phyloP scores from a whole-genome alignment of 2,888 invertebrate genomes.

The Linyphia triangularis region DNA sequence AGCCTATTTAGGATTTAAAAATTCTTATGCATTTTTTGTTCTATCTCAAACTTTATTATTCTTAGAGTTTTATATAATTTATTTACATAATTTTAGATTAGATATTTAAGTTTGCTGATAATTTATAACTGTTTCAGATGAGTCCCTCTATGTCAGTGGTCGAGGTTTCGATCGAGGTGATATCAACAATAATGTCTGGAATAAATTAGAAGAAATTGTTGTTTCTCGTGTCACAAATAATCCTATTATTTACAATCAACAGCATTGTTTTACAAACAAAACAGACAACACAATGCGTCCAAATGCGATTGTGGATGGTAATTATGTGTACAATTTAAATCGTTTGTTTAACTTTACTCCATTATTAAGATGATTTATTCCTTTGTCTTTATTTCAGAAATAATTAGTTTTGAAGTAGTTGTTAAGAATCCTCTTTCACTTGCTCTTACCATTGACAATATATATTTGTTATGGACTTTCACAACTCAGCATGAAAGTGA shows the following conservation, averaged over 20 bases:
- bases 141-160: constrained; percentile 31
- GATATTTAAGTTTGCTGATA: background rate
- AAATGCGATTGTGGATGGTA: constrained; percentile 87
- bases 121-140: constrained; percentile 30
- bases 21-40: background rate
- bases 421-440: constrained; percentile 89
- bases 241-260: constrained; percentile 85
- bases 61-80: too few relatives aligned
- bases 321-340: constrained; percentile 56
- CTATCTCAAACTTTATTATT: background rate
- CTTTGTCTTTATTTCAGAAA: constrained; percentile 82
- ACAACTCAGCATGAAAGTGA: constrained; percentile 74
- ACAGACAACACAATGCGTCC: constrained; percentile 83
- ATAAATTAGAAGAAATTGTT: constrained; percentile 78
- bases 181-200: constrained; percentile 74
- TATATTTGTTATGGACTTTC: constrained; percentile 88
- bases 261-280: constrained; percentile 84
- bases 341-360: background rate
- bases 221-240: constrained; percentile 76
- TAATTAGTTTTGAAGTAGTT: constrained; percentile 88
- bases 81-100: background rate
- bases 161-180: constrained; percentile 69
- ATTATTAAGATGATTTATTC: background rate
- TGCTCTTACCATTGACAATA: constrained; percentile 85
- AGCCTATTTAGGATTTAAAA: constrained; percentile 15